Base-by-base conservation (phyloP, 2,113 vertebrate species). In the Chaetura pelagica region DNA sequence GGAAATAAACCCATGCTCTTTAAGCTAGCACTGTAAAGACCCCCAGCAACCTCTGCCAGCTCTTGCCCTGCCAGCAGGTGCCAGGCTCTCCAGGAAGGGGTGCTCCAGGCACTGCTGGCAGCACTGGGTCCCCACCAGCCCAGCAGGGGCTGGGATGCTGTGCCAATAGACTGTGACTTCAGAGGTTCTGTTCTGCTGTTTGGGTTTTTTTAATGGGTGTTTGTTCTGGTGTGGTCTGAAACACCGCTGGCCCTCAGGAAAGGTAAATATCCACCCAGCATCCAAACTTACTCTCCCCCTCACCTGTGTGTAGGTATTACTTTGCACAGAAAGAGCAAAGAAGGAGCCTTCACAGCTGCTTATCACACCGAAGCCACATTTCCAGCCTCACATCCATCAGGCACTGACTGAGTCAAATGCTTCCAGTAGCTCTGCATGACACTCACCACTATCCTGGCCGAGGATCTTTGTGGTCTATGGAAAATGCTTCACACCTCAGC, bases 91-190 rank as follows among this genome's bases (percentile, higher is more conserved):
- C 2, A 63, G 30, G 18, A 87, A 34, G 19, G 30, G 49, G 5
- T 3, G 0, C 15, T 0, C 19, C 0, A 0, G 38, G 26, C 20
- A 73, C 34, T 59, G 44, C 32, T 44, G 38, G 52, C 30, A 20
- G 62, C 27, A 52, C 29, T 42, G 40, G 12, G 29, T 48, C 40
- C 32, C 9, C 61, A 48, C 14, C 61, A 59, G 68, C 40, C 11
- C 34, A 21, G 55, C 67, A 9, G 40, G 11, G 29, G 8, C 61
- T 12, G 6, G 11, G 13, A 14, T 0, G 0, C 40, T 15, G 32
- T n/a, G 40, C 78, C 4, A 0, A 10, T 2, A 16, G 29, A 14
- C 32, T 30, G n/a, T 40, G 52, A 13, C 51, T 63, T 63, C 5
- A 1, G 8, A 48, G 19, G 20, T 48, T 48, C 46, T 48, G 46